Evolutionary conservation across 2,797 vertebrate genomes (phyloP), one percentile per base, ranked within the genome.

Genomic region (Gadopsis bispinosus): DNA sequence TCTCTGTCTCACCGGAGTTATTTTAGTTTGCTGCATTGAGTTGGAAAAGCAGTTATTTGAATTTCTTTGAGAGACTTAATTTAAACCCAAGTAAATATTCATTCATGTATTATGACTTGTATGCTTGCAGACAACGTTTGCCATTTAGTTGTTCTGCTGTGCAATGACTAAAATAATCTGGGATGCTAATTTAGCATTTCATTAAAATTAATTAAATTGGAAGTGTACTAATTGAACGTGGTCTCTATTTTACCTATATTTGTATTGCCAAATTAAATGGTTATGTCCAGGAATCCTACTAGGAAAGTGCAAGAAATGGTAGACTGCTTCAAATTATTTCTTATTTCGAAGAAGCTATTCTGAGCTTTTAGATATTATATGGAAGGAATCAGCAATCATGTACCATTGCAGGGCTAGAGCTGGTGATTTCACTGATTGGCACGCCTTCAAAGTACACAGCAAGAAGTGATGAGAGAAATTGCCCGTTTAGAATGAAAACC

Each of bases 1-100:
- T 26, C 26, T 26, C 26, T 26, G 26, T 26, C 26, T 26, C 26
- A 26, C 26, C 26, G 26, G 26, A 31, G 62, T 33, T 50, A 31
- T 54, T n/a, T 41, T 45, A 35, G 41, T 59, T 69, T 55, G 26
- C 35, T 33, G 35, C 45, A 16, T n/a, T 59, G 37, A 53, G 68
- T 65, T 26, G 22, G 22, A 70, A 39, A 58, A 59, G 26, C 43
- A 51, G 8, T 41, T 69, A n/a, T 51, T 60, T 31, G 26, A 45
- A 55, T 33, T 54, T 54, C 55, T 29, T 39, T 37, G 26, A 60
- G 60, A 48, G 8, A 66, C 26, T 2, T 8, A 7, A 22, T 66
- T 65, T 45, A 37, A 68, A 22, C 14, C 22, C 16, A 13, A 29
- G 45, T 10, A 10, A 54, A 47, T 53, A 41, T 47, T 12, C 0